phyloP scores from a whole-genome alignment of 2,797 vertebrate species.

The Hybognathus amarus region DNA sequence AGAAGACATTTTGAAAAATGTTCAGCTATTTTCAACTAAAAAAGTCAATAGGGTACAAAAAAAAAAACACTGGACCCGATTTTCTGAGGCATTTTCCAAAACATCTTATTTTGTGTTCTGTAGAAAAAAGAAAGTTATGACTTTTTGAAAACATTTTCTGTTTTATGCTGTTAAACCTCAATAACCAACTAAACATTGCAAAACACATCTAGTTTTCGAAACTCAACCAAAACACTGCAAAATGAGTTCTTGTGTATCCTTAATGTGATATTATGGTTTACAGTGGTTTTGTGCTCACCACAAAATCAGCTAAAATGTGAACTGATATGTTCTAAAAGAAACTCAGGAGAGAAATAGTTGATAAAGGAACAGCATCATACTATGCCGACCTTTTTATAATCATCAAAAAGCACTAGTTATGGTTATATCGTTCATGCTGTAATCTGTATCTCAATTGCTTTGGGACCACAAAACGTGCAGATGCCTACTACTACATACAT shows the following conservation, averaged over 20 bases:
- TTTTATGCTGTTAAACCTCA: background rate
- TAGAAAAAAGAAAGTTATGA: background rate
- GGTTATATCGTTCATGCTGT: conserved; percentile 6
- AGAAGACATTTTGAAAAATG: background rate
- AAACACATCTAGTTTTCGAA: conserved; percentile 4
- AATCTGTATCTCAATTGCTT: conserved; percentile 12
- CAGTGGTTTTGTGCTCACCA: conserved; percentile 3
- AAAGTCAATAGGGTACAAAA: background rate
- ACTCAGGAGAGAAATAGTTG: background rate
- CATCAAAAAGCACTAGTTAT: conserved; percentile 24
- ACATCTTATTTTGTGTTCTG: background rate
- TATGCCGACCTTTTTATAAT: background rate
- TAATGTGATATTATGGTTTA: conserved; percentile 4
- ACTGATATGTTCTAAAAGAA: conserved; percentile 10
- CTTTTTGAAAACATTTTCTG: background rate
- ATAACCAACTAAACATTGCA: background rate
- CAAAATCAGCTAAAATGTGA: conserved; percentile 17
- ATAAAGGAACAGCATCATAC: conserved; percentile 24
- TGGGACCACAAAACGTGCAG: conserved; percentile 18
- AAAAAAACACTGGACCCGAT: background rate
- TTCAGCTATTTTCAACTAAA: background rate
- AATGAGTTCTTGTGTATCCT: background rate
- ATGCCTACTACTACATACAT: conserved; percentile 14
- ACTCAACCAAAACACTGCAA: background rate
- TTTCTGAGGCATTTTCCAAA: background rate